Percentiles rank a stretch among this genome's conserved stretches.
Conservation (phyloP, 2,113 vertebrate genomes). For the Poecile atricapillus region DNA sequence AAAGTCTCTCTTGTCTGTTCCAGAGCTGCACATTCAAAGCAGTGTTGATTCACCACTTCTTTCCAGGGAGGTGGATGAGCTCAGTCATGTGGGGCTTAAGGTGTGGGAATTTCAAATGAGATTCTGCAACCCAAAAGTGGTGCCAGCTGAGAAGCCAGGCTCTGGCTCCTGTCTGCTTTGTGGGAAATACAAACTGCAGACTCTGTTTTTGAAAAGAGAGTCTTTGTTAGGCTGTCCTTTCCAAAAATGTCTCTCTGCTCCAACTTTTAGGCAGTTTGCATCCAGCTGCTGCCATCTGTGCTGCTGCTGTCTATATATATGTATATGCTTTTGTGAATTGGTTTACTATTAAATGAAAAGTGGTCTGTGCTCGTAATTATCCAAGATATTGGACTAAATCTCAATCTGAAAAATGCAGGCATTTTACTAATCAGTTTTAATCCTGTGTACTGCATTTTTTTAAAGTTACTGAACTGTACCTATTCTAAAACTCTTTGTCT, state of each 20-base stretch:
- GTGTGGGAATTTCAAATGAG: conserved; percentile 5
- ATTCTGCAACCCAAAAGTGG: neutral
- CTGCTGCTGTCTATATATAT: conserved; percentile 9
- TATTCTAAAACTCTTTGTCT: conserved; percentile 50
- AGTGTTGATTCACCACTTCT: neutral
- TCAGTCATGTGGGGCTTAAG: neutral
- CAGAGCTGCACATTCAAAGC: neutral
- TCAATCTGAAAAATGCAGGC: conserved; percentile 60
- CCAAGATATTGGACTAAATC: neutral
- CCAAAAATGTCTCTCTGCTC: neutral
- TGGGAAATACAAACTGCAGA: neutral
- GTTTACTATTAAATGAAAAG: neutral
- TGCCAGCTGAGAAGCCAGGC: neutral
- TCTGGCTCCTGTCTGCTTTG: neutral
- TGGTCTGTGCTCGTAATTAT: neutral
- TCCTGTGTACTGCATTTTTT: neutral
- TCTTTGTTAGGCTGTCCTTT: neutral
- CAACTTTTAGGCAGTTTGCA: conserved; percentile 4
- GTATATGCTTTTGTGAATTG: conserved; percentile 21
- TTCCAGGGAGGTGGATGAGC: conserved; percentile 15
- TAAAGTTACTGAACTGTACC: conserved; percentile 11
- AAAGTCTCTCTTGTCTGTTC: neutral
- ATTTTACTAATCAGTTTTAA: conserved; percentile 43
- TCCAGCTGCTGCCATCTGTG: conserved; percentile 11
- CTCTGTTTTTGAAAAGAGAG: neutral